Evolutionary conservation across 2,797 vertebrate species (phyloP).

Genomic region (Natrix natrix): DNA sequence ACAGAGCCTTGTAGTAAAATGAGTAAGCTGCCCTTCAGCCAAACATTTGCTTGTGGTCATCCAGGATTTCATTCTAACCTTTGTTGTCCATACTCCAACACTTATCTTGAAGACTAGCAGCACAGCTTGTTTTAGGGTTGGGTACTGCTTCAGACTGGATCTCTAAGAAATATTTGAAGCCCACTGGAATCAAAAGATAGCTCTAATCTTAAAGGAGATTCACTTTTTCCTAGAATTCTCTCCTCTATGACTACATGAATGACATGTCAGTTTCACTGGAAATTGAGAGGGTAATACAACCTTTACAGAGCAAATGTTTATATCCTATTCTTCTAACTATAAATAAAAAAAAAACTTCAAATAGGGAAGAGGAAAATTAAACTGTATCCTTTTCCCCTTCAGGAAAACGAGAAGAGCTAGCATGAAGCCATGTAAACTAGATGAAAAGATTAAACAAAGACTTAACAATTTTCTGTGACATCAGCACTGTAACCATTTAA

Average conservation of each 20-base stretch:
- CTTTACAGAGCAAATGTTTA: neutral
- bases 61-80: neutral
- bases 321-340: neutral
- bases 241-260: neutral
- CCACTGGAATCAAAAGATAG: neutral
- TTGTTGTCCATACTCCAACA: neutral
- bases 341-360: neutral
- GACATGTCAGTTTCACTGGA: neutral
- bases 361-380: too few relatives aligned
- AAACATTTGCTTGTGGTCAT: neutral
- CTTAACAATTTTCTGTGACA: neutral
- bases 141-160: neutral
- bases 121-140: neutral
- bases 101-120: neutral
- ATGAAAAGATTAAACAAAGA: neutral
- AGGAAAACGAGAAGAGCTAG: neutral
- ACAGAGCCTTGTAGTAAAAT: neutral
- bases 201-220: neutral
- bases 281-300: neutral
- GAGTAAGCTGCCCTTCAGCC: neutral
- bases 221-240: neutral
- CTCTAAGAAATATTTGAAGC: neutral
- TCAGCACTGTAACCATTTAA: neutral
- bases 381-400: too few relatives aligned
- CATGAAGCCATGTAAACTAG: neutral